Evolutionary conservation across 1,140 invertebrate species (phyloP), one percentile per base, ranked within the genome.

Genomic region (Aphelinus atriplicis): DNA sequence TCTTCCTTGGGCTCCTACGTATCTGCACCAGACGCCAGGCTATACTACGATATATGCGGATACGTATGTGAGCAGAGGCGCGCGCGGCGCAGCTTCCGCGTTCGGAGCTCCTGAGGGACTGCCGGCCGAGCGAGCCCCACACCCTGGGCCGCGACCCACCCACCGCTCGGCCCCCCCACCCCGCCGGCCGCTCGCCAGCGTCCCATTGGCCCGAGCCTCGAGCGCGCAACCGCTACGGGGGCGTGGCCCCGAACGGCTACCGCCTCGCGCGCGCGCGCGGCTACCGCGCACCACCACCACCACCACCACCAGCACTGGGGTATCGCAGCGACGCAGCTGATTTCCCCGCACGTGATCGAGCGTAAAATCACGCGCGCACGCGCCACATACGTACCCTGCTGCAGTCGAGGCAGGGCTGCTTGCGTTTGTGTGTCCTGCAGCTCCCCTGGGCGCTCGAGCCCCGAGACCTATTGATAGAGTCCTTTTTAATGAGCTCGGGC

Each of bases 51-150:
- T 48, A 10, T 26, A 71, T 62, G 45, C 56, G 26, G 26, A 26
- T 26, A 26, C 26, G 26, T 26, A 26, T 26, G 26, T 26, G 26
- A 47, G 7, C 51, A 43, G 51, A 6, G 48, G 45, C 69, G 69
- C 69, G 63, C 63, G 6, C 53, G 51, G 70, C 57, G 66, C 72
- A 79, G 79, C 82, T 80, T 80, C 73, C 81, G 77, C 81, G 80
- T 68, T 80, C 80, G 81, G 79, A 79, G 83, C 79, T 73, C 78
- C 78, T 66, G 80, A 79, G 78, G 78, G 78, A 84, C 83, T 84
- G 81, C 55, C 79, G 76, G 61, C 65, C 57, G 64, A 77, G 68
- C 67, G 53, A 62, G 80, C 79, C 83, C 80, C 83, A 82, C 80
- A 83, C 81, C 82, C 80, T 74, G 51, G 77, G 68, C 68, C 43